Base-by-base conservation (phyloP, 1,140 invertebrate species). In the Brachionus koreanus region DNA sequence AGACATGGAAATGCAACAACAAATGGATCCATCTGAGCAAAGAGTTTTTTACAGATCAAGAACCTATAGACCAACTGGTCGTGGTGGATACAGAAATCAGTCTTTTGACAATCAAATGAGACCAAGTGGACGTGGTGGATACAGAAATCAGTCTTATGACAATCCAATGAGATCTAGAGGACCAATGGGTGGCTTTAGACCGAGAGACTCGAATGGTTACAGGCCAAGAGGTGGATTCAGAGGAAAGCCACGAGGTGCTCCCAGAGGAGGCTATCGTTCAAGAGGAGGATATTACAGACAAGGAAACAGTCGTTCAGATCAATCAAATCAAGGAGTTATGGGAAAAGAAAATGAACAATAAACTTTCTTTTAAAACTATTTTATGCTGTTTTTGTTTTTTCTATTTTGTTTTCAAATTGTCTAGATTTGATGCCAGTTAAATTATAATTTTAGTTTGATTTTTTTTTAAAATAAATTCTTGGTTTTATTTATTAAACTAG, bases 41-140 rank as follows among this genome's bases (percentile, higher is more conserved):
- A 35, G 67, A 39, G 33, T 5, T 0, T 72, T 13, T 35, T 42
- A 72, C 37, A 72, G 67, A 42, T 42, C 67, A 7, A 72, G 67
- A 72, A 72, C 67, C 10, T 72, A 72, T 39, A 72, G 67, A 72
- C 37, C 67, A 9, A 72, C 37, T 46, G 69, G 39, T 13, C 69
- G 39, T 3, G 39, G 69, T 46, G 69, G 42, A 19, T 39, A 69
- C 5, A 65, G 63, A 69, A 69, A 69, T 23, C 65, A 10, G 3
- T 19, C 16, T 69, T 69, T 42, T 25, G 69, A 74, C 39, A 46
- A 74, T 46, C 39, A 16, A 46, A 74, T 74, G 69, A 43, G 42
- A 74, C 69, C 69, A 13, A 29, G 69, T 39, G 67, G 67, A 10
- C 33, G 35, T 43, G 67, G 67, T 19, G 39, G 69, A 39, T 35